Evolutionary conservation across 2,113 vertebrate species (phyloP), one percentile per base, ranked within the genome.

Genomic region (Bubo blakistoni): DNA sequence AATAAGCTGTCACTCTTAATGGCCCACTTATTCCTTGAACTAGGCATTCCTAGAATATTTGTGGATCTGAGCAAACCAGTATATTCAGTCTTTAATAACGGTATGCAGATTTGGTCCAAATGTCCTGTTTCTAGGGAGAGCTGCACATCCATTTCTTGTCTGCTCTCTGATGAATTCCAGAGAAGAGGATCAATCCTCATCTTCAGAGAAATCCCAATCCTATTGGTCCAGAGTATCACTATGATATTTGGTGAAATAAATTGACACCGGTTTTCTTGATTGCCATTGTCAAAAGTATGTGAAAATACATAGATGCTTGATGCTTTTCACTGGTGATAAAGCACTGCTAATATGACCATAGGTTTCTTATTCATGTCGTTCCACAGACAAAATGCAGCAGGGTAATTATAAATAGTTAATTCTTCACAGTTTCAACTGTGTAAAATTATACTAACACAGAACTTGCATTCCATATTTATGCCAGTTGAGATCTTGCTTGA

Each of bases 401-500:
- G 3, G 2, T 81, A 74, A 70, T 81, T 46, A 73, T 44, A 89
- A 81, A 78, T 27, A 90, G 30, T 58, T 83, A 70, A 73, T 58
- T 70, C 2, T 51, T 59, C 9, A 8, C 27, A 76, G 32, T 76
- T 74, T 89, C 36, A 59, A 12, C 55, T 44, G 8, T 38, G 32
- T 30, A 78, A 91, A 92, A 78, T 84, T 79, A 71, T 22, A 51
- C 32, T 51, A 61, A 78, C 27, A 74, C 29, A 89, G 34, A 94
- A 85, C 3, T 49, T 80, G 24, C 15, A 62, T 66, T 71, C 44
- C 32, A 88, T 70, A 70, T 70, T 67, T 67, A 67, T 58, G 25
- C n/a, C 24, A 81, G 34, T 8, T 71, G 57, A 92, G 11, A 59
- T 81, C 47, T 81, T 92, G 11, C 59, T 90, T 86, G 42, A 57